phyloP scores from a whole-genome alignment of 2,888 invertebrate genomes.

The Philopedon plagiatum region DNA sequence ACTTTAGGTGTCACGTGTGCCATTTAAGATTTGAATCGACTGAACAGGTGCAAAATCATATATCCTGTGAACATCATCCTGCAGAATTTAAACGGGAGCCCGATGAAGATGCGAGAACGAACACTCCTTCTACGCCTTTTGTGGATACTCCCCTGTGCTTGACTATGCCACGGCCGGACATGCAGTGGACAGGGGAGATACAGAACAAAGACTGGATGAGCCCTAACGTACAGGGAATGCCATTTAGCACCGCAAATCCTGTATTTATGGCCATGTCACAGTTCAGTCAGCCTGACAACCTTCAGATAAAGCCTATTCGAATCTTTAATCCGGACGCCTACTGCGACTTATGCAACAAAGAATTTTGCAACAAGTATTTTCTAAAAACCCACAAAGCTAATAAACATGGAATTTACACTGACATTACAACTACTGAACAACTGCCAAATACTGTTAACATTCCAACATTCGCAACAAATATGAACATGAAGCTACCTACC shows the following conservation, averaged over 20 bases:
- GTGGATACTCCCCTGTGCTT: slow-evolving; percentile 62
- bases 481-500: slow-evolving; percentile 62
- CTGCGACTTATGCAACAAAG: slow-evolving; percentile 97
- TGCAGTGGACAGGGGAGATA: slow-evolving; percentile 66
- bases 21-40: slow-evolving; percentile 64
- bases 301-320: slow-evolving; percentile 74
- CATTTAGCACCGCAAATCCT: slow-evolving; percentile 66
- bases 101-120: slow-evolving; percentile 58
- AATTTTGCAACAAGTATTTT: slow-evolving; percentile 99
- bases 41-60: slow-evolving; percentile 64
- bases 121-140: slow-evolving; percentile 52
- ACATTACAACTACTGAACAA: slow-evolving; percentile 61
- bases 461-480: slow-evolving; percentile 62
- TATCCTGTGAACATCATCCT: slow-evolving; percentile 63
- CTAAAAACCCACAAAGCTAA: slow-evolving; percentile 98
- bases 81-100: slow-evolving; percentile 65
- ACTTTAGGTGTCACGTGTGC: slow-evolving; percentile 65
- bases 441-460: slow-evolving; percentile 60
- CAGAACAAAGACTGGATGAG: slow-evolving; percentile 67
- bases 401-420: slow-evolving; percentile 91
- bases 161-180: slow-evolving; percentile 61
- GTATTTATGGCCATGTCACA: slow-evolving; percentile 67
- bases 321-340: slow-evolving; percentile 98
- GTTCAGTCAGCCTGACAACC: slow-evolving; percentile 63
- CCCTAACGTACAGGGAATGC: slow-evolving; percentile 65